Evolutionary conservation across 1,140 invertebrate species (phyloP), one percentile per base, ranked within the genome.

Genomic region (Diprion similis): DNA sequence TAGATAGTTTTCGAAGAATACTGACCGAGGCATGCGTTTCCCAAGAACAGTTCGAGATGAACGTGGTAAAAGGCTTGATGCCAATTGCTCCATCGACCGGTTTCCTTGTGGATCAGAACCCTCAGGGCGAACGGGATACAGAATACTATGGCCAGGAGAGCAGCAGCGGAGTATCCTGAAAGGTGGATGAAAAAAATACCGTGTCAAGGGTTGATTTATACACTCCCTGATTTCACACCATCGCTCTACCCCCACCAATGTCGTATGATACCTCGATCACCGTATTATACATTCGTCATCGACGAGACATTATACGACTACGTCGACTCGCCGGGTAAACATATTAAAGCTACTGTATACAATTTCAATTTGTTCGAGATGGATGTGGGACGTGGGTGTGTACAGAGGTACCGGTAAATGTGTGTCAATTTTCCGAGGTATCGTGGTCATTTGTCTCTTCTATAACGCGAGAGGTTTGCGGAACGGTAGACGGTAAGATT

Each of bases 31-130:
- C 93, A 94, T 19, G 91, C 92, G 77, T 95, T 95, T 9, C 93
- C 93, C 10, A 94, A 87, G 76, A 93, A 94, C 51, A 94, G 90
- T 82, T 94, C 93, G 72, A 95, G 84, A 77, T 94, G 92, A 2
- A 92, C 91, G 77, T 94, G 92, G 79, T 94, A 94, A 80, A 94
- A 92, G 10, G 93, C 93, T 73, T 92, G 90, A 0, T 88, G 80
- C 78, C 91, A 90, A 75, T 89, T 90, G 67, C 87, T 89, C 90
- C 92, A 93, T 70, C 89, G 87, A 15, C 92, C 92, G 10, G 89
- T 87, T 79, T 93, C 90, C 75, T 91, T 89, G 78, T 93, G 91
- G 24, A 92, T 89, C 64, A 93, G 87, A 71, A 94, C 91, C 45
- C 93, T 89, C 78, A 93, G 89, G 0, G 92, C 91, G 76, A 94